Percentiles rank a stretch among this genome's conserved stretches.
These are phyloP conservation scores for Lagopus muta DNA, from an alignment of 2,113 vertebrate genomes.

Conservation along the genomic window DNA sequence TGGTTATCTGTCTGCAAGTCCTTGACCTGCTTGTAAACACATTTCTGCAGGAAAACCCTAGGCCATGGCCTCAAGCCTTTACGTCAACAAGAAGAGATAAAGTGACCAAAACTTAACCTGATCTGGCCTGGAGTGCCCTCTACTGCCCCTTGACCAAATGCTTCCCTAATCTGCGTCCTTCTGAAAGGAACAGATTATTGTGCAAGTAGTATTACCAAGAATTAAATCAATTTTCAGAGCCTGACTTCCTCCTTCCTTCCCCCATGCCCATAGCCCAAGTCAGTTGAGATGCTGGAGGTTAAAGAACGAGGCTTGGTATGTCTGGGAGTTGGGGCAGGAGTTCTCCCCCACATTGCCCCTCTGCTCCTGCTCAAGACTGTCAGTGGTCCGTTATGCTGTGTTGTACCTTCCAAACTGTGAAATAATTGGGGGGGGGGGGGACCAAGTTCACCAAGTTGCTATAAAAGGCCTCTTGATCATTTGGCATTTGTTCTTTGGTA, in stretches of 20 bases:
- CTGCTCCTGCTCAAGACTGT: not conserved
- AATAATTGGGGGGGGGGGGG: not conserved
- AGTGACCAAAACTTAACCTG: conserved; percentile 92
- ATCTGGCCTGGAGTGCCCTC: conserved; percentile 94
- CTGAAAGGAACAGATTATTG: conserved; percentile 59
- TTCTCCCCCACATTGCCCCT: fast-evolving
- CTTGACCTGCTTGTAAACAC: conserved; percentile 99
- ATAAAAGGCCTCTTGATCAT: conserved; percentile 14
- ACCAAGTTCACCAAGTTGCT: fast-evolving
- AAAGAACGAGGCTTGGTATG: not conserved
- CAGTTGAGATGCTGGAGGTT: not conserved
- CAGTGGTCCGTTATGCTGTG: fast-evolving
- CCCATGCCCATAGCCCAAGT: not conserved
- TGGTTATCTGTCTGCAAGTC: conserved; percentile 95
- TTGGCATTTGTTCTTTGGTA: not conserved
- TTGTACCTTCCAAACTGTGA: not conserved
- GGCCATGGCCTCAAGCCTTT: conserved; percentile 87
- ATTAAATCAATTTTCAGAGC: not conserved
- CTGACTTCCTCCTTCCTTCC: not conserved
- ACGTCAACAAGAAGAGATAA: conserved; percentile 95
- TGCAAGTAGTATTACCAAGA: conserved; percentile 35
- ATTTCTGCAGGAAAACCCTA: conserved; percentile 89
- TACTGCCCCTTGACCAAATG: conserved; percentile 88
- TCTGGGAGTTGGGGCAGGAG: not conserved
- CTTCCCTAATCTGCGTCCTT: conserved; percentile 85